A percentile compares a stretch with the other conserved stretches of the same genome.
These are phyloP conservation scores for Pangasius mekongensis DNA, from an alignment of 2,797 vertebrate genomes.

Conservation along the genomic window DNA sequence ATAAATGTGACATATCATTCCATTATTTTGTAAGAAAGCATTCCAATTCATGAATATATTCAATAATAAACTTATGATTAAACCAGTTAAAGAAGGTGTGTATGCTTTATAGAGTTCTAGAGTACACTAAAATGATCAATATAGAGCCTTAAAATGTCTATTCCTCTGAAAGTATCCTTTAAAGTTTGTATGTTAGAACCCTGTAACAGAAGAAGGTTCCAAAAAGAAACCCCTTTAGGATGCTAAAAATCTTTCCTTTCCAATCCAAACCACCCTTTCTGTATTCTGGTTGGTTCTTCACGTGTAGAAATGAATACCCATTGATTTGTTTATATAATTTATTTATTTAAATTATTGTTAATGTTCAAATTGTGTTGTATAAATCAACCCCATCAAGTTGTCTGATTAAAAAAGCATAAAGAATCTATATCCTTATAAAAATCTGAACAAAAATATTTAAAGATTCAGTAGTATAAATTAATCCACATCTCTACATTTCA, in stretches of 20 bases:
- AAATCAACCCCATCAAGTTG: not conserved
- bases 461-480: not conserved
- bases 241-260: not conserved
- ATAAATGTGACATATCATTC: conserved; percentile 50
- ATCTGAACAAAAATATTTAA: not conserved
- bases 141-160: not conserved
- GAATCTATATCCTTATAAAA: not conserved
- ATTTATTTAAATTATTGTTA: not conserved
- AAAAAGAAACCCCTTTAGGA: not conserved
- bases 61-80: conserved; percentile 50
- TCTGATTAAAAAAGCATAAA: not conserved
- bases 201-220: not conserved
- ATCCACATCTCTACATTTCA: not conserved
- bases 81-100: conserved; percentile 25
- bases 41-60: conserved; percentile 56
- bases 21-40: conserved; percentile 54
- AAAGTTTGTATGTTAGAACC: not conserved
- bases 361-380: not conserved
- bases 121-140: not conserved
- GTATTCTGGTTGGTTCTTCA: not conserved
- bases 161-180: not conserved
- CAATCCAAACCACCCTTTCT: not conserved
- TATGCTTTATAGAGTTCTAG: not conserved
- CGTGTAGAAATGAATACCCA: not conserved
- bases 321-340: not conserved